A percentile compares a stretch with the other conserved stretches of the same genome.
Conservation (phyloP, 2,888 invertebrate genomes). For the Drosophila phalerata region DNA sequence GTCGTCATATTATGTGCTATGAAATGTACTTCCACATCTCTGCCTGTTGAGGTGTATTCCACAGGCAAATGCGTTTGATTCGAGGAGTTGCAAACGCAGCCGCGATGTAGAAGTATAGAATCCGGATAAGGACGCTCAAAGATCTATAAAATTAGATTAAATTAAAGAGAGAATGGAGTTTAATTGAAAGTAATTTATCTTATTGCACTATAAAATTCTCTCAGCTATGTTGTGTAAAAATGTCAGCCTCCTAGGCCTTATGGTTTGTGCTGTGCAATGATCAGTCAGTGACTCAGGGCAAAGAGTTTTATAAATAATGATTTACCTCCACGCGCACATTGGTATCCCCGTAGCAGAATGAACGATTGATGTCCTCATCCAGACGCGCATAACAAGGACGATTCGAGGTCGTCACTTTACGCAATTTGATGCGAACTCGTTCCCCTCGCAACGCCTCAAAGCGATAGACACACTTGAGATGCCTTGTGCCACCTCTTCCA, state of each 20-base stretch:
- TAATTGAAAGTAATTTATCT: not conserved
- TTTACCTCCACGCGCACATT: slow-evolving; percentile 88
- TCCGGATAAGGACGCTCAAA: slow-evolving; percentile 92
- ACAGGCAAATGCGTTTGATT: slow-evolving; percentile 87
- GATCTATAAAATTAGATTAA: slow-evolving; percentile 83
- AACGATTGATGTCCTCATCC: slow-evolving; percentile 89
- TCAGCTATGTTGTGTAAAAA: too few species aligned
- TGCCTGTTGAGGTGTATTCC: slow-evolving; percentile 91
- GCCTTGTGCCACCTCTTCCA: slow-evolving; percentile 93
- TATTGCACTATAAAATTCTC: too few species aligned
- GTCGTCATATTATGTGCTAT: slow-evolving; percentile 94
- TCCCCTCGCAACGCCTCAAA: slow-evolving; percentile 95
- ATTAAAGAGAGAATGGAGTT: not conserved
- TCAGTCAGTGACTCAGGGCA: too few species aligned
- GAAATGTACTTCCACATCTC: slow-evolving; percentile 92
- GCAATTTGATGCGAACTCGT: slow-evolving; percentile 91
- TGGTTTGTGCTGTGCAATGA: too few species aligned
- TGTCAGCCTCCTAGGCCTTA: too few species aligned
- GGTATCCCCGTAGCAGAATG: slow-evolving; percentile 90
- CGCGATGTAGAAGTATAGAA: slow-evolving; percentile 90
- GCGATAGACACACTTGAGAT: slow-evolving; percentile 95
- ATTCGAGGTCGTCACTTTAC: slow-evolving; percentile 89
- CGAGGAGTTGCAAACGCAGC: slow-evolving; percentile 92
- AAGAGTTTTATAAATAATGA: not conserved
- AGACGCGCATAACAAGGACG: slow-evolving; percentile 85